phyloP scores from a whole-genome alignment of 2,888 invertebrate species.

The Lepidocyrtoides sp. region DNA sequence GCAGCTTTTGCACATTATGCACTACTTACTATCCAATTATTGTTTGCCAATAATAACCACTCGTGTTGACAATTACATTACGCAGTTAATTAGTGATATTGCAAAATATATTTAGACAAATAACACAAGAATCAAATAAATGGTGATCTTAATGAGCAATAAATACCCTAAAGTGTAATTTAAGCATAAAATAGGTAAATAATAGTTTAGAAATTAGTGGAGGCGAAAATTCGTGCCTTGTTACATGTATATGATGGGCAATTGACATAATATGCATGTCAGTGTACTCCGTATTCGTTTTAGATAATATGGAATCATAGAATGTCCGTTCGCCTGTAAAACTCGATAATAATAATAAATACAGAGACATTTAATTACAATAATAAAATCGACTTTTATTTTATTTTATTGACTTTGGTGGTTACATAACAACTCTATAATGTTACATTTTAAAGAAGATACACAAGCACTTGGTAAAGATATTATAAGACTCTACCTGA shows the following conservation, averaged over 20 bases:
- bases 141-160: constrained; percentile 61
- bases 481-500: too few relatives aligned
- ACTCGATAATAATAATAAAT: constrained; percentile 43
- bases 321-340: constrained; percentile 15
- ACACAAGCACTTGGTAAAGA: too few relatives aligned
- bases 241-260: neutral
- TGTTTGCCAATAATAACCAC: constrained; percentile 8
- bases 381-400: neutral
- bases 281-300: neutral
- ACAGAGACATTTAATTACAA: constrained; percentile 28
- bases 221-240: constrained; percentile 28
- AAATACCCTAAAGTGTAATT: constrained; percentile 19
- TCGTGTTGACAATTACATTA: neutral
- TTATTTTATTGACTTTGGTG: constrained; percentile 22
- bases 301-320: constrained; percentile 1
- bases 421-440: constrained; percentile 3
- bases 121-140: constrained; percentile 51
- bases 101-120: constrained; percentile 29
- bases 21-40: neutral
- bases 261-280: constrained; percentile 24
- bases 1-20: constrained; percentile 39
- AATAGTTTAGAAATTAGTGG: constrained; percentile 36
- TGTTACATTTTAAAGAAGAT: neutral
- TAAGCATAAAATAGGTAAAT: neutral
- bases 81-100: constrained; percentile 58